Conservation (phyloP, 2,113 vertebrate species). For the Gnathochromis pfefferi region DNA sequence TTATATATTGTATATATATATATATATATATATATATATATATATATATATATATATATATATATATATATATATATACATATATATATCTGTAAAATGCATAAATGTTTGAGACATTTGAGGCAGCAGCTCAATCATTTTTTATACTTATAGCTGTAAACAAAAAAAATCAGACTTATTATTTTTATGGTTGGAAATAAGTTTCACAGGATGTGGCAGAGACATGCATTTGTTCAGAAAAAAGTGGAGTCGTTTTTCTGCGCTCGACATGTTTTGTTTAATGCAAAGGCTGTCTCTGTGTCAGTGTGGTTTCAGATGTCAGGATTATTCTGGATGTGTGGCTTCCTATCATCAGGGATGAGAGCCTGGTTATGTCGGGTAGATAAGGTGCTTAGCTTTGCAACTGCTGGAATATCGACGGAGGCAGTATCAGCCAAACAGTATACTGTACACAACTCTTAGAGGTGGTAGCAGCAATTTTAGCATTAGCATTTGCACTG, state of each 20-base stretch:
- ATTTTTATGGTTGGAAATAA: not conserved
- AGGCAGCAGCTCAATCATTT: not conserved
- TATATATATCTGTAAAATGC: not conserved
- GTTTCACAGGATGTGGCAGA: not conserved
- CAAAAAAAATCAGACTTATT: not conserved
- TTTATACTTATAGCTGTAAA: not conserved
- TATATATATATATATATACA: not conserved
- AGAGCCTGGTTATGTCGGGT: not conserved
- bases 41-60: no score
- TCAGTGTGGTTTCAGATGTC: not conserved
- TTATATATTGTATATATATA: no score
- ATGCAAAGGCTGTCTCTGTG: not conserved
- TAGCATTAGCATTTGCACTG: slow-evolving; percentile 46
- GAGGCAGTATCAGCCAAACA: not conserved
- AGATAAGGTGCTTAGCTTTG: slow-evolving; percentile 32
- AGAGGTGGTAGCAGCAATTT: slow-evolving; percentile 13
- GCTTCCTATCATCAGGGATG: not conserved
- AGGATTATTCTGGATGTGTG: slow-evolving; percentile 5
- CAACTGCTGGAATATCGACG: not conserved
- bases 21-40: no score
- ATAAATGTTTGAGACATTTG: not conserved
- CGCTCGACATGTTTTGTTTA: not conserved
- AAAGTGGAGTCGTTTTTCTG: not conserved
- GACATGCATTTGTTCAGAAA: not conserved
- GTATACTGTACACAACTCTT: not conserved